A percentile compares a stretch with the other conserved stretches of the same genome.
These are phyloP conservation scores for Propithecus coquereli DNA, from an alignment of 2,113 vertebrate genomes.

Conservation along the genomic window DNA sequence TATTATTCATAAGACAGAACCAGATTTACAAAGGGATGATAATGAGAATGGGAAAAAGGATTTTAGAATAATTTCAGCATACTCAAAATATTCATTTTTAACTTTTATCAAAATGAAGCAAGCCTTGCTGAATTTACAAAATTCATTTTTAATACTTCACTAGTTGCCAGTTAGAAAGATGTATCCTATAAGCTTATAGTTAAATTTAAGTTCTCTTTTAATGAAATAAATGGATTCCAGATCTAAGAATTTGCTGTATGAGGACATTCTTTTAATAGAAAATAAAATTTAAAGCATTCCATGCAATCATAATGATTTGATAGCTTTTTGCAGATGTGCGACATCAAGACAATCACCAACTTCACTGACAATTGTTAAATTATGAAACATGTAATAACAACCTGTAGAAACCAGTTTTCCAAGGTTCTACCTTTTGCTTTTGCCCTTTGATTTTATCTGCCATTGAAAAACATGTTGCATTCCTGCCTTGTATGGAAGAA, in stretches of 20 bases:
- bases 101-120: background rate
- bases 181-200: background rate
- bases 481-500: background rate
- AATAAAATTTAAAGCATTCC: background rate
- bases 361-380: background rate
- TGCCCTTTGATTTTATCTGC: background rate
- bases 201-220: conserved; percentile 15
- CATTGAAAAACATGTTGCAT: background rate
- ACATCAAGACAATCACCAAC: background rate
- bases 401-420: background rate
- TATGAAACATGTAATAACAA: background rate
- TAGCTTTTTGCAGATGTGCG: background rate
- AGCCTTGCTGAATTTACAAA: background rate
- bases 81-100: background rate
- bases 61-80: background rate
- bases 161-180: background rate
- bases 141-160: conserved; percentile 14
- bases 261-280: background rate
- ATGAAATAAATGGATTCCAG: conserved; percentile 5
- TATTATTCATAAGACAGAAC: background rate
- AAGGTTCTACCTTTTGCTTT: background rate
- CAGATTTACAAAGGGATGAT: background rate
- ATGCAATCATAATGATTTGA: background rate
- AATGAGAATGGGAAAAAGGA: background rate
- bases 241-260: background rate